Evolutionary conservation across 2,797 vertebrate genomes (phyloP).

Genomic region (Oreochromis mossambicus): DNA sequence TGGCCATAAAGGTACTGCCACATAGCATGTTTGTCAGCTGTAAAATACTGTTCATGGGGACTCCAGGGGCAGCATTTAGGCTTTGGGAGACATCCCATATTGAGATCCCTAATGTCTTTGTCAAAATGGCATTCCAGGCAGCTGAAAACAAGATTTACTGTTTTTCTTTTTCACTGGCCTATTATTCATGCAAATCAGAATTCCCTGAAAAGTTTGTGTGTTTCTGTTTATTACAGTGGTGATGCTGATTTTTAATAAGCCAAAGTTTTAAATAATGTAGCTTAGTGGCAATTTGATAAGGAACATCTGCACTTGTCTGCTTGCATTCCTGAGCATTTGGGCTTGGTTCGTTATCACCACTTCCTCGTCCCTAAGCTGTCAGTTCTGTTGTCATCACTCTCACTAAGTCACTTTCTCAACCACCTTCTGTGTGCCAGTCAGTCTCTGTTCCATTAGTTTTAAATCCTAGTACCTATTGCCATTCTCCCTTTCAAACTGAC

Average conservation of each 20-base stretch:
- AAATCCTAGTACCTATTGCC: neutral
- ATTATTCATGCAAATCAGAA: neutral
- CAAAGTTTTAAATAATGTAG: neutral
- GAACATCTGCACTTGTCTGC: neutral
- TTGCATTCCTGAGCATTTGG: neutral
- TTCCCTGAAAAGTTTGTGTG: neutral
- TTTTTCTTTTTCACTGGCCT: neutral
- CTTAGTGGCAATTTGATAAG: neutral
- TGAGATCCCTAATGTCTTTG: neutral
- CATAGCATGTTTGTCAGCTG: neutral
- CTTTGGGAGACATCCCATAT: neutral
- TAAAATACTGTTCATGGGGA: neutral
- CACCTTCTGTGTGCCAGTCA: neutral
- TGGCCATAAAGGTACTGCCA: neutral
- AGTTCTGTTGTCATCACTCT: neutral
- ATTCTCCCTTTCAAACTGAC: neutral
- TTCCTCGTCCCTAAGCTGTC: neutral
- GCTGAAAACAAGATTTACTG: neutral
- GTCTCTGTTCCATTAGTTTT: neutral
- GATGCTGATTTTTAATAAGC: neutral
- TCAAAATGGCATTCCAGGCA: neutral
- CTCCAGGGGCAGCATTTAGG: neutral
- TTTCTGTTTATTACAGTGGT: neutral
- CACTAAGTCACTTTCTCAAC: neutral
- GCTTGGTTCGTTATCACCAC: neutral